Evolutionary conservation across 2,113 vertebrate genomes (phyloP).

Genomic region (Leptobrachium leishanense): DNA sequence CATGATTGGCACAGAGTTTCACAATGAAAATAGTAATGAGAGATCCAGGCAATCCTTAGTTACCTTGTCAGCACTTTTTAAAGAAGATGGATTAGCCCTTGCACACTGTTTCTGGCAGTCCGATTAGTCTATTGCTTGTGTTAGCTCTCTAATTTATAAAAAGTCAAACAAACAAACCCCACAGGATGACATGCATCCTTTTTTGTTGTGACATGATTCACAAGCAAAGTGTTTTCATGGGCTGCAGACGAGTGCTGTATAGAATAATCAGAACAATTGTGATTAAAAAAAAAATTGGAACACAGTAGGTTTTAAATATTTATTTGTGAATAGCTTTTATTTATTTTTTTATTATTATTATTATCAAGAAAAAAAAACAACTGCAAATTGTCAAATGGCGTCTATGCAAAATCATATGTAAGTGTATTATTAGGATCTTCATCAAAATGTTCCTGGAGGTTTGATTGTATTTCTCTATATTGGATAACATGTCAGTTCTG

Average conservation of each 20-base stretch:
- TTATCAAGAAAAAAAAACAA: no score
- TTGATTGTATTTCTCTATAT: no score
- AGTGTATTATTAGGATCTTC: no score
- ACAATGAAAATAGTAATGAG: conserved; percentile 41
- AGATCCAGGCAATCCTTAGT: conserved; percentile 38
- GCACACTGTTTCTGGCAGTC: conserved; percentile 42
- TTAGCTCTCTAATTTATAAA: conserved; percentile 48
- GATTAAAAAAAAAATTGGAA: conserved; percentile 1
- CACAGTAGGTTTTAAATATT: neutral
- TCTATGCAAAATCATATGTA: no score
- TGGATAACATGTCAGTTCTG: no score
- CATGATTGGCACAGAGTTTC: conserved; percentile 40
- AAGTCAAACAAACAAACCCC: conserved; percentile 50
- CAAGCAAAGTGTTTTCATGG: conserved; percentile 40
- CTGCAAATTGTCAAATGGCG: no score
- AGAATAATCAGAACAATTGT: conserved; percentile 14
- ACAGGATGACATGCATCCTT: conserved; percentile 45
- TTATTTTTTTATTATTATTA: no score
- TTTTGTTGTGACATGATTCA: conserved; percentile 45
- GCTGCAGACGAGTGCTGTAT: conserved; percentile 33
- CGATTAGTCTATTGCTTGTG: conserved; percentile 47
- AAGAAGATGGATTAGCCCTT: conserved; percentile 48
- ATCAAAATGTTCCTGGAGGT: no score
- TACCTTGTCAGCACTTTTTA: conserved; percentile 49
- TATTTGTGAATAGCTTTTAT: neutral